Evolutionary conservation across 2,797 vertebrate genomes (phyloP), one percentile per base, ranked within the genome.

Genomic region (Jordanella pulchra): DNA sequence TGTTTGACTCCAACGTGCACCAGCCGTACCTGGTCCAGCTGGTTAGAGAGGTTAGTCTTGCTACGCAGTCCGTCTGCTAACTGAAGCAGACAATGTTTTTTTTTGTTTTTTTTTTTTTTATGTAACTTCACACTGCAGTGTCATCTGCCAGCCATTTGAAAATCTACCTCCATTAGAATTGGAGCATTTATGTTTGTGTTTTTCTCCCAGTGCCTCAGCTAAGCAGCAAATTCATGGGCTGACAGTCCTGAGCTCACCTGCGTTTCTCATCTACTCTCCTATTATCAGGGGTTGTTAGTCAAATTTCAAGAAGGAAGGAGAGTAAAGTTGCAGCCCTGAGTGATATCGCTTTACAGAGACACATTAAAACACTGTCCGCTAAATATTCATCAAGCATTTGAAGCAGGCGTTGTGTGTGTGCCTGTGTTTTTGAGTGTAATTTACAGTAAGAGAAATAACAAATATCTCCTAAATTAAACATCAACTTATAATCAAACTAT

Each of bases 41-140:
- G 84, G 92, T 92, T 89, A 10, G 73, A 82, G 83, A 50, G 68
- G 90, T 91, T 92, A 47, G 68, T 75, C 86, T 80, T 75, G 87
- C 84, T 12, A 0, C 60, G 45, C 44, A 13, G 60, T 82, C 64
- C 82, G 48, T 76, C 76, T 55, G 23, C 67, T 73, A 15, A 72
- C 65, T 81, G 27, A 79, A 79, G 48, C 66, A 78, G 80, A 81
- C 81, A 35, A 32, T 61, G 44, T 82, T 39, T n/a, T n/a, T n/a
- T n/a, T n/a, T n/a, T n/a, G n/a, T n/a, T n/a, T n/a, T n/a, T 65
- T 89, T 89, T 89, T 86, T 90, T 84, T 83, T 63, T 61, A 6
- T 3, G 7, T 72, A 63, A 23, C 65, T 61, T 53, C 56, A 73
- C 84, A 78, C 64, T 77, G 69, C 64, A 54, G 18, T 69, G 74